Evolutionary conservation across 2,113 vertebrate species (phyloP).

Genomic region (Dicentrarchus labrax): DNA sequence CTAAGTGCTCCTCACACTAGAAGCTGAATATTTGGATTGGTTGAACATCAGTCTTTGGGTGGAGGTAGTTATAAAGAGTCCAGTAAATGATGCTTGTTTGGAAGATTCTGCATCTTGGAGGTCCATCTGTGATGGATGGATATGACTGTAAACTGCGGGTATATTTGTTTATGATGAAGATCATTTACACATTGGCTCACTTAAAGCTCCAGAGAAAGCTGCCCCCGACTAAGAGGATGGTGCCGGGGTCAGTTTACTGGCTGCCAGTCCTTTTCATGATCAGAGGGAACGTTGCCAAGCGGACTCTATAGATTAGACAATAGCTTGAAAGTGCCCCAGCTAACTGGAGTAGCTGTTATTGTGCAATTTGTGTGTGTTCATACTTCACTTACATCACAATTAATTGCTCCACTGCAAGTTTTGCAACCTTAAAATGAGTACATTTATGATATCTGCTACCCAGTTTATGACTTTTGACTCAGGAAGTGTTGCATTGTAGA

Average conservation of each 20-base stretch:
- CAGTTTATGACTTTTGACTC: constrained; percentile 5
- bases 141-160: constrained; percentile 6
- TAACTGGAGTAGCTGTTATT: constrained; percentile 43
- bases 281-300: constrained; percentile 48
- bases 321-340: constrained; percentile 16
- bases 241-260: constrained; percentile 43
- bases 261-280: constrained; percentile 41
- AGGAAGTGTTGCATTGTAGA: not conserved
- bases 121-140: not conserved
- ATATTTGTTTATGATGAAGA: constrained; percentile 32
- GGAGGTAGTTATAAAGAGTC: not conserved
- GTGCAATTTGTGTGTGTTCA: constrained; percentile 4
- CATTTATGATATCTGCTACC: constrained; percentile 8
- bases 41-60: not conserved
- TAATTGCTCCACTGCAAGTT: constrained; percentile 28
- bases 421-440: constrained; percentile 21
- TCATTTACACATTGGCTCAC: constrained; percentile 39
- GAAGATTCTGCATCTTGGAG: not conserved
- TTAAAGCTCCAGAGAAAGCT: constrained; percentile 21
- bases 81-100: not conserved
- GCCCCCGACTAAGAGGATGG: constrained; percentile 9
- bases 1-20: not conserved
- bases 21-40: constrained; percentile 6
- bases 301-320: constrained; percentile 45
- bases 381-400: constrained; percentile 1